phyloP scores from a whole-genome alignment of 2,113 vertebrate species.

The Macaca mulatta region DNA sequence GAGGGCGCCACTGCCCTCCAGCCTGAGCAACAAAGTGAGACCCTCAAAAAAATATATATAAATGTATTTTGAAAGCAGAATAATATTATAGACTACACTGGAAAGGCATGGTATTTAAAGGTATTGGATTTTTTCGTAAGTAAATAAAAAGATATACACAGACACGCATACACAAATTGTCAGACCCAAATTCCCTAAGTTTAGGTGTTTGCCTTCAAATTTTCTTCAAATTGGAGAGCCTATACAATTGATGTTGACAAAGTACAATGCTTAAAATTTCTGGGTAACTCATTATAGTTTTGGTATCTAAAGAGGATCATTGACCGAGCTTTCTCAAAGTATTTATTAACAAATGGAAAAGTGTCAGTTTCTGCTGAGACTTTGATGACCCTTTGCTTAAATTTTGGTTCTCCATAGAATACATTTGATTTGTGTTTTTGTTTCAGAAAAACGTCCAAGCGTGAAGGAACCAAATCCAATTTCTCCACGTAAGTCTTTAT shows the following conservation, averaged over 20 bases:
- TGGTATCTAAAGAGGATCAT: background rate
- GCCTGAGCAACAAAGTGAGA: too few species aligned
- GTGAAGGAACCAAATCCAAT: slow-evolving; percentile 71
- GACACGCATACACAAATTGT: background rate
- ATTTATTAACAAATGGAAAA: background rate
- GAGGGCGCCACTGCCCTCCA: too few species aligned
- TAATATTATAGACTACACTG: background rate
- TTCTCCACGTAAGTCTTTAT: slow-evolving; percentile 83
- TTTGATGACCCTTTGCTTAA: slow-evolving; percentile 47
- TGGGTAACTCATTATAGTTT: background rate
- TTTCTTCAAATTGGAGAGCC: background rate
- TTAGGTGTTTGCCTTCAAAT: background rate
- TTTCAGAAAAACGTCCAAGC: slow-evolving; percentile 75
- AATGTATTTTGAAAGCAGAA: background rate
- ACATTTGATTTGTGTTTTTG: slow-evolving; percentile 68
- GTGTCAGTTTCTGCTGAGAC: background rate
- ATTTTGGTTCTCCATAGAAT: slow-evolving; percentile 43
- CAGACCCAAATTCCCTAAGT: background rate
- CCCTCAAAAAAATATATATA: too few species aligned
- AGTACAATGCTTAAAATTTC: background rate
- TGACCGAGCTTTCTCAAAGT: background rate
- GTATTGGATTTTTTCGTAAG: background rate
- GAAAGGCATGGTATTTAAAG: background rate
- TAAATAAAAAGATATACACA: background rate
- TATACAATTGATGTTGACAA: background rate